A percentile compares a stretch with the other conserved stretches of the same genome.
These are phyloP conservation scores for Malacosoma neustria DNA, from an alignment of 2,888 invertebrate genomes.

Conservation along the genomic window DNA sequence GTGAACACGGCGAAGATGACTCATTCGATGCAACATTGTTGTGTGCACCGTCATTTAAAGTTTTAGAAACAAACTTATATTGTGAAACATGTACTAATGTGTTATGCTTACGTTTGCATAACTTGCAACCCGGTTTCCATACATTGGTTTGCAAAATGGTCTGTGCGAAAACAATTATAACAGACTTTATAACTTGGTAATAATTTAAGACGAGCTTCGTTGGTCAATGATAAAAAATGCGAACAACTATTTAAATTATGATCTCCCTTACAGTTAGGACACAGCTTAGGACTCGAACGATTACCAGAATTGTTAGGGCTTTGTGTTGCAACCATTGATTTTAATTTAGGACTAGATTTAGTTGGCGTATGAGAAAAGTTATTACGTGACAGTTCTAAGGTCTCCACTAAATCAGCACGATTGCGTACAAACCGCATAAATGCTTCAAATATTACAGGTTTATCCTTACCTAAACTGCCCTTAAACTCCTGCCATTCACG, in stretches of 20 bases:
- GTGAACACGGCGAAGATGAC: no score
- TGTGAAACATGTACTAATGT: constrained; percentile 7
- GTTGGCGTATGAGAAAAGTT: no score
- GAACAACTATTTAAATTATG: constrained; percentile 13
- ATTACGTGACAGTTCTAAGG: constrained; percentile 7
- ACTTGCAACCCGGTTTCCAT: constrained; percentile 8
- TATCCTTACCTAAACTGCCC: constrained; percentile 5
- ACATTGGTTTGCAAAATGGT: constrained; percentile 13
- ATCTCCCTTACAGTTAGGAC: constrained; percentile 8
- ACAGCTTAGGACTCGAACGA: background rate
- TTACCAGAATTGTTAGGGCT: constrained; percentile 1
- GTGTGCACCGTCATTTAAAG: no score
- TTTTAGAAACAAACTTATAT: background rate
- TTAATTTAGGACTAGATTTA: constrained; percentile 3
- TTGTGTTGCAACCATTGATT: constrained; percentile 4
- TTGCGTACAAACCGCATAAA: no score
- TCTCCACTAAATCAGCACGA: constrained; percentile 17
- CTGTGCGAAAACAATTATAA: constrained; percentile 14
- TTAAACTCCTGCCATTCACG: constrained; percentile 20
- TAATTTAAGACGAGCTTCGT: constrained; percentile 10
- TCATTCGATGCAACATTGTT: no score
- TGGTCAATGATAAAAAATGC: constrained; percentile 11
- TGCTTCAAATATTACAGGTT: constrained; percentile 11
- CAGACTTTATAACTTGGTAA: constrained; percentile 13
- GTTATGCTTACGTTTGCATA: constrained; percentile 8